Base-by-base conservation (phyloP, 2,797 vertebrate genomes). In the Apodemus agrarius region DNA sequence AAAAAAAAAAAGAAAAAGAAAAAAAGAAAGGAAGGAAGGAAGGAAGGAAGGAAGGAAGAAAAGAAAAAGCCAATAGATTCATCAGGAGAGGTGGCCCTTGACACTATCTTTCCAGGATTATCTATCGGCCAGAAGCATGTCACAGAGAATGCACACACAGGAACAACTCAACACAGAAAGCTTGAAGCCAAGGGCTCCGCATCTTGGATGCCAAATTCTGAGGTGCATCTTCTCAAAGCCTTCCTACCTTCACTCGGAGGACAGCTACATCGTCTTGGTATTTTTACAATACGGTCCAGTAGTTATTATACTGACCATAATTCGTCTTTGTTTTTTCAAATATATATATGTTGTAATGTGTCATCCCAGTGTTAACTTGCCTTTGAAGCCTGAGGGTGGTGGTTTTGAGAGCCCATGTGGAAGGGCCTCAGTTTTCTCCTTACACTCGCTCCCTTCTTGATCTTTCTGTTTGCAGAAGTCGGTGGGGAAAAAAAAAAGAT, bases 261-360 rank as follows among this genome's bases (percentile, higher is more conserved):
- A 67, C 84, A 26, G 17, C 57, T 24, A 72, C 17, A 57, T 6
- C 22, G 52, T n/a, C 46, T 52, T 72, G 31, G 9, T 22, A 4
- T 46, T 83, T 87, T 72, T 85, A 75, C 61, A 40, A 2, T 37
- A 37, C 1, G 37, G n/a, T 14, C 69, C 49, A 52, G 34, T 11
- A 31, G 49, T 87, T 86, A 79, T 65, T 65, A 84, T 3, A 78
- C 2, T 4, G n/a, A 67, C n/a, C 21, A 37, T 11, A 52, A 80
- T 52, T 52, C 43, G 81, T 52, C 49, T 67, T 59, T 54, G 29
- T 49, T 43, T 81, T 97, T 93, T 90, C 90, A 87, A 93, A 89
- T 4, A 63, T 6, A 63, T 6, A 29, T 67, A 43, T 29, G 13
- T 40, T 90, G 81, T 96, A 40, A 16, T 3, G 46, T 37, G 72